Percentiles rank a stretch among this genome's conserved stretches.
Conservation (phyloP, 1,140 invertebrate species). For the Ceratoteleas bidentatus region DNA sequence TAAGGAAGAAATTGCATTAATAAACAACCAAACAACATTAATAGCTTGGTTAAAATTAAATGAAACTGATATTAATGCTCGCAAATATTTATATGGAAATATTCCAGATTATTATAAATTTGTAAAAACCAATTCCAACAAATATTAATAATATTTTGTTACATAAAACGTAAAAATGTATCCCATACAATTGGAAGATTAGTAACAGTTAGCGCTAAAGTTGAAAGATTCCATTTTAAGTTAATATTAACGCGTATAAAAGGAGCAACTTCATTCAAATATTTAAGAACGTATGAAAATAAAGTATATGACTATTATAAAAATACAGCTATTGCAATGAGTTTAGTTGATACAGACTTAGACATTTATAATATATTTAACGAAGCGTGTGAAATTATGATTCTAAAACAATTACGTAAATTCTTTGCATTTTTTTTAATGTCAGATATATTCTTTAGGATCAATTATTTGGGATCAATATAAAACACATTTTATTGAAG, state of each 20-base stretch:
- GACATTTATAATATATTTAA: no score
- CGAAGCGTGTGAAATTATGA: no score
- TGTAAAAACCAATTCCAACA: no score
- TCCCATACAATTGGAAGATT: constrained; percentile 45
- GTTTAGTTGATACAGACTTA: no score
- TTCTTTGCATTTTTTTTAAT: no score
- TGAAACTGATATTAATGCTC: constrained; percentile 33
- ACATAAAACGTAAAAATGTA: constrained; percentile 18
- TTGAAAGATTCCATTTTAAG: constrained; percentile 52
- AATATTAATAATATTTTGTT: no score
- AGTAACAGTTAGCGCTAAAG: constrained; percentile 44
- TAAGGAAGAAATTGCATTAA: neutral
- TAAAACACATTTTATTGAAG: no score
- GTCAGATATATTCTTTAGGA: no score
- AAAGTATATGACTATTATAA: no score
- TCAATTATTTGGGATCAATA: no score
- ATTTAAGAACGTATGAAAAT: constrained; percentile 46
- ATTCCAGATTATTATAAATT: constrained; percentile 38
- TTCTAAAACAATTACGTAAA: no score
- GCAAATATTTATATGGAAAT: constrained; percentile 44
- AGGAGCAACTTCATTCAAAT: constrained; percentile 54
- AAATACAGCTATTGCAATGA: no score
- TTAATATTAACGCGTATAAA: constrained; percentile 60
- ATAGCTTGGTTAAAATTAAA: constrained; percentile 55
- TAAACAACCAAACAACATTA: constrained; percentile 29